A percentile compares a stretch with the other conserved stretches of the same genome.
phyloP scores from a whole-genome alignment of 2,113 vertebrate species.

The Archocentrus centrarchus region DNA sequence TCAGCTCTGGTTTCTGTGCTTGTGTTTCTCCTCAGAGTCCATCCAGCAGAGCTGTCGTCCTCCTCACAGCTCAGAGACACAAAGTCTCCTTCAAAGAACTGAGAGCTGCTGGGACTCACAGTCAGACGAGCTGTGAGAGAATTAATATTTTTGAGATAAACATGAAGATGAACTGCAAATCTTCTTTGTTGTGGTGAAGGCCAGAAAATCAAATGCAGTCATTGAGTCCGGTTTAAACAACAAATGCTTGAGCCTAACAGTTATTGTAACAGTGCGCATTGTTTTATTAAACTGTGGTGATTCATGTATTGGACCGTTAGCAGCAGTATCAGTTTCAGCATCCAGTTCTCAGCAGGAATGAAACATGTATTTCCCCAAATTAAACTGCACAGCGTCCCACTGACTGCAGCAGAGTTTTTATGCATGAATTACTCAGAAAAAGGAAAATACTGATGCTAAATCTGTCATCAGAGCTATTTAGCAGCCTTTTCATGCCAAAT shows the following conservation, averaged over 20 bases:
- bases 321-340: background rate
- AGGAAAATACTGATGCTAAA: fast-evolving
- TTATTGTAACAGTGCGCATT: fast-evolving
- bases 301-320: fast-evolving
- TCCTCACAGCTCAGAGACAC: fast-evolving
- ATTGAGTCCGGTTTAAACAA: fast-evolving
- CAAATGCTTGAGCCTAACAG: fast-evolving
- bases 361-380: fast-evolving
- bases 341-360: fast-evolving
- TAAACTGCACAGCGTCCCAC: fast-evolving
- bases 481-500: fast-evolving
- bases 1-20: background rate
- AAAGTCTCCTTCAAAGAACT: fast-evolving
- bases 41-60: background rate
- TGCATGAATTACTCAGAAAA: fast-evolving
- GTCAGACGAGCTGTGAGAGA: background rate
- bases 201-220: fast-evolving
- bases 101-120: background rate
- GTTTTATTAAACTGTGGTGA: fast-evolving
- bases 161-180: too few relatives aligned
- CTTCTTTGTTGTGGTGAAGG: fast-evolving
- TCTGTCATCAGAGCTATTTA: fast-evolving
- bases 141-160: too few relatives aligned
- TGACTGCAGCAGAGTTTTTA: fast-evolving
- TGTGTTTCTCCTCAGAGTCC: slow-evolving; percentile 6